These are phyloP conservation scores for Ageneiosus marmoratus DNA, from an alignment of 2,113 vertebrate species.

Conservation along the genomic window DNA sequence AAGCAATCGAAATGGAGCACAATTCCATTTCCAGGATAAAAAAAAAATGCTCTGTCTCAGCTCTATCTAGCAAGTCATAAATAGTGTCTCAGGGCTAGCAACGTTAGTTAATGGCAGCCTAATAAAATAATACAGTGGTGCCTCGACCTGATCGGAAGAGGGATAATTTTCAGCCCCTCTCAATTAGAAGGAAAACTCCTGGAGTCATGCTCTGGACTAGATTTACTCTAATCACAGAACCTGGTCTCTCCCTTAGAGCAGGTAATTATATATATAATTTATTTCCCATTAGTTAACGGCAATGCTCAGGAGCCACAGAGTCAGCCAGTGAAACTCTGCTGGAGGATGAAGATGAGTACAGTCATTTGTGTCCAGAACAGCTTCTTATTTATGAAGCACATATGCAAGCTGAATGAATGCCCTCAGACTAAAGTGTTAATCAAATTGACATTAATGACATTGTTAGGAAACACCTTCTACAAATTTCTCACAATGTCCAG, in stretches of 20 bases:
- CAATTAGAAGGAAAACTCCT: slow-evolving; percentile 30
- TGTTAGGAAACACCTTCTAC: not conserved
- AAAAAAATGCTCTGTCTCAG: slow-evolving; percentile 10
- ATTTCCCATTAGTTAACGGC: slow-evolving; percentile 22
- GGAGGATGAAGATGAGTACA: not conserved
- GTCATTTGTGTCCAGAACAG: not conserved
- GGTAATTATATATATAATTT: slow-evolving; percentile 37
- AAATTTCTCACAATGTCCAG: not conserved
- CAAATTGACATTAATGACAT: not conserved
- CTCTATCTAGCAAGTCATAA: slow-evolving; percentile 29
- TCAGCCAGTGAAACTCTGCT: not conserved
- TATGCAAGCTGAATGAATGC: not conserved
- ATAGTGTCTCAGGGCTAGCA: slow-evolving; percentile 28
- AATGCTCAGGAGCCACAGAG: not conserved
- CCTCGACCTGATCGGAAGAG: slow-evolving; percentile 33
- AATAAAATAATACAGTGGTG: slow-evolving; percentile 49
- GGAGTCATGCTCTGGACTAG: slow-evolving; percentile 19
- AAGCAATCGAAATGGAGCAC: slow-evolving; percentile 43
- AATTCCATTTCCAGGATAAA: slow-evolving; percentile 28
- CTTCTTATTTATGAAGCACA: not conserved
- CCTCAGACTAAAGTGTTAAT: not conserved
- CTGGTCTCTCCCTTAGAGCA: slow-evolving; percentile 26
- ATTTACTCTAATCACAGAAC: slow-evolving; percentile 31
- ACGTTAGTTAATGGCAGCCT: slow-evolving; percentile 44
- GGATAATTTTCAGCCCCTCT: slow-evolving; percentile 22